phyloP scores from a whole-genome alignment of 2,888 invertebrate species.

The Protonemura montana region DNA sequence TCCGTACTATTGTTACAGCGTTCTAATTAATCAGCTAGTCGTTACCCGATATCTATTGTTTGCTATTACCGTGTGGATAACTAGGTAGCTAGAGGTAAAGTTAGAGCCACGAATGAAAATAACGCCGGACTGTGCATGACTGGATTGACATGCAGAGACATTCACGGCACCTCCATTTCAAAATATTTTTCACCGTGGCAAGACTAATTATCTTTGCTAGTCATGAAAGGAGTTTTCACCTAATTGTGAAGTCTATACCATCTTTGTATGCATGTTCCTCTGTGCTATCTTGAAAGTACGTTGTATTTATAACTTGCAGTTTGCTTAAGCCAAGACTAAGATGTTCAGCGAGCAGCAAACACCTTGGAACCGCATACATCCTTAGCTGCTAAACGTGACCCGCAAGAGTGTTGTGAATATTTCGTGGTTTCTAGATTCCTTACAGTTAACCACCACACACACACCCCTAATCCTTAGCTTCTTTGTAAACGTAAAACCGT shows the following conservation, averaged over 20 bases:
- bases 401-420: constrained; percentile 1
- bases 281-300: constrained; percentile 18
- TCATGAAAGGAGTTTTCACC: background rate
- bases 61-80: background rate
- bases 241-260: background rate
- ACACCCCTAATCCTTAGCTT: constrained; percentile 29
- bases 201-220: background rate
- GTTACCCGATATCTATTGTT: background rate
- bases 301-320: constrained; percentile 36
- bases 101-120: background rate
- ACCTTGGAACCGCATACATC: constrained; percentile 40
- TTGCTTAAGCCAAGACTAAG: constrained; percentile 29
- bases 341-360: constrained; percentile 27
- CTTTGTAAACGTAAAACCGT: constrained; percentile 14
- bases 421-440: background rate
- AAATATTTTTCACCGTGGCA: background rate
- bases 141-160: background rate
- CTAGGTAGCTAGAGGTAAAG: background rate
- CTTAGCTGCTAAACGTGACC: constrained; percentile 37
- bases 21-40: background rate
- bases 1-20: background rate
- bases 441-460: constrained; percentile 17
- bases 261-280: background rate
- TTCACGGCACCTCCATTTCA: background rate
- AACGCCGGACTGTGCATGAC: background rate